These are phyloP conservation scores for Acipenser ruthenus DNA, from an alignment of 2,797 vertebrate species.

Conservation along the genomic window DNA sequence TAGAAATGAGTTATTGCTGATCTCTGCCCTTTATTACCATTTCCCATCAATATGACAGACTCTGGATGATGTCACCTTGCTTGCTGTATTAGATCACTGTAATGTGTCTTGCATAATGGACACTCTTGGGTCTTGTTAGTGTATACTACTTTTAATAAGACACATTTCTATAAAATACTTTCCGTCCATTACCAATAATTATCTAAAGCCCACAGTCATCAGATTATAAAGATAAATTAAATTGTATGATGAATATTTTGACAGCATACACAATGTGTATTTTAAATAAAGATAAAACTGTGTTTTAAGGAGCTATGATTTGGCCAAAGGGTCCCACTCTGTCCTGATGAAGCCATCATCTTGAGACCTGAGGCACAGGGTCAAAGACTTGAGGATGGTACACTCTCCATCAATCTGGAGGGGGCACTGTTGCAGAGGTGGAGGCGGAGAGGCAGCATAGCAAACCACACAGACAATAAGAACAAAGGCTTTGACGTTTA, in stretches of 20 bases:
- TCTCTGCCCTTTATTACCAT: neutral
- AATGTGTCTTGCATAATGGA: neutral
- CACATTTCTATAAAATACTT: neutral
- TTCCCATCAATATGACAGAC: conserved; percentile 2
- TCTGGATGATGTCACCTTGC: neutral
- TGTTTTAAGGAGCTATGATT: too few species aligned
- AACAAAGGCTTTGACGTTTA: too few species aligned
- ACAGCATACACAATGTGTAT: too few species aligned
- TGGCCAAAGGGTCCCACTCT: too few species aligned
- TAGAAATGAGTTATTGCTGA: neutral
- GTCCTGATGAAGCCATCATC: too few species aligned
- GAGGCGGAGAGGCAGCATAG: too few species aligned
- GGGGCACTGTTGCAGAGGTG: too few species aligned
- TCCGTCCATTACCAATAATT: neutral
- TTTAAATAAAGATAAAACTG: too few species aligned
- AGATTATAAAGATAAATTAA: neutral
- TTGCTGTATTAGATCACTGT: conserved; percentile 1
- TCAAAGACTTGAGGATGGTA: too few species aligned
- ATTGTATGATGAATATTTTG: neutral
- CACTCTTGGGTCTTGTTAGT: neutral
- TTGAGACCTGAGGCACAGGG: too few species aligned
- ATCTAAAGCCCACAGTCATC: neutral
- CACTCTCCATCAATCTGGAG: too few species aligned
- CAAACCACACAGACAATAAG: too few species aligned
- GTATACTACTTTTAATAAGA: neutral